Base-by-base conservation (phyloP, 2,888 invertebrate species). In the Brachypalpus laphriformis region DNA sequence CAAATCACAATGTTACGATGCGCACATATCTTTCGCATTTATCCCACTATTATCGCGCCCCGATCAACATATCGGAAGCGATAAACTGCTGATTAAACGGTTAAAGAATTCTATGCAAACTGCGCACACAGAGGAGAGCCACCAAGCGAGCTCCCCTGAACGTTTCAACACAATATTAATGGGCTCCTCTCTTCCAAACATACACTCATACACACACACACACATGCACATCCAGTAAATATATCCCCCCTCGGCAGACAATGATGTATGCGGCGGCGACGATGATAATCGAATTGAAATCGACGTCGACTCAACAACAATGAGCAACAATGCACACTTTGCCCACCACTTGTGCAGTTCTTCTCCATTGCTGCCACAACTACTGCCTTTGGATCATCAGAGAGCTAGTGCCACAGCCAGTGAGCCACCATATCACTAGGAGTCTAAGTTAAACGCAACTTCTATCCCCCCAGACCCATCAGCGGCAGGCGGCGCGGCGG, bases 1-100 rank as follows among this genome's bases (percentile, higher is more conserved):
- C 28, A 49, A 47, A 57, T 47, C 66, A 45, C 45, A 54, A 45
- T 56, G 65, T 47, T 40, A 66, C 56, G 57, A 57, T 49, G 57
- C 40, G 45, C 61, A 45, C 59, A 70, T 70, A 54, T 68, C 63
- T 45, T 20, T 54, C 28, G 37, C 66, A 57, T 75, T 75, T 57
- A 75, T 57, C 61, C 77, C 22, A 40, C 68, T 77, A 70, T 78
- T 65, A 71, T 71, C 77, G 63, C 70, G 45, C 47, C 31, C 56
- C 18, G 63, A 78, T 78, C 77, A 56, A 71, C 63, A 56, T 63
- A 78, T 78, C 71, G 63, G 63, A 71, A 71, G 63, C 71, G 78
- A 71, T 78, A 78, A 78, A 78, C 78, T 71, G 78, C 63, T 78
- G 78, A 78, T 78, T 78, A 78, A 78, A 71, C 78, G 63, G 78